phyloP scores from a whole-genome alignment of 2,888 invertebrate genomes.

The Gastrophysa polygoni region DNA sequence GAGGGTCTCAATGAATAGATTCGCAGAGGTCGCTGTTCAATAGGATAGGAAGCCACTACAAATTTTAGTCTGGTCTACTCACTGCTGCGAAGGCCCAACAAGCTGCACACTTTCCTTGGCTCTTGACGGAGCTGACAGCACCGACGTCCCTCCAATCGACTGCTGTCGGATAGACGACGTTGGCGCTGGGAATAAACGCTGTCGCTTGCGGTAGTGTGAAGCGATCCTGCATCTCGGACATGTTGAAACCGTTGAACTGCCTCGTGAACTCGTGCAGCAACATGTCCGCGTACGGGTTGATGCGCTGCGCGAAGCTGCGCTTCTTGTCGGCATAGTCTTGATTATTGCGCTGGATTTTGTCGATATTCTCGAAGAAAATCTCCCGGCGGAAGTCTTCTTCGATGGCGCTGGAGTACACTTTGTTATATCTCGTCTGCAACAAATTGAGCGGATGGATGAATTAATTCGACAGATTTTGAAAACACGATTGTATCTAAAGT shows the following conservation, averaged over 20 bases:
- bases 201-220: slow-evolving; percentile 37
- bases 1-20: too few relatives aligned
- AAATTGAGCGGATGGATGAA: too few relatives aligned
- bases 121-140: slow-evolving; percentile 53
- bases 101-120: slow-evolving; percentile 52
- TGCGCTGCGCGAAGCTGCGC: slow-evolving; percentile 48
- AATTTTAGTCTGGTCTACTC: too few relatives aligned
- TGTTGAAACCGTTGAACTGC: slow-evolving; percentile 53
- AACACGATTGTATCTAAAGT: too few relatives aligned
- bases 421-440: slow-evolving; percentile 45
- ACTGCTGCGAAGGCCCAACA: slow-evolving; percentile 58
- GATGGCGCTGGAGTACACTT: slow-evolving; percentile 48
- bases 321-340: slow-evolving; percentile 47
- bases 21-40: too few relatives aligned
- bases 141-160: slow-evolving; percentile 56
- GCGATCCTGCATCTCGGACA: slow-evolving; percentile 31
- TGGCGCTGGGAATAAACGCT: slow-evolving; percentile 51
- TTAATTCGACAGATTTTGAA: too few relatives aligned
- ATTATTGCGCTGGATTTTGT: slow-evolving; percentile 52
- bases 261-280: slow-evolving; percentile 54
- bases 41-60: too few relatives aligned
- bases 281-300: slow-evolving; percentile 54
- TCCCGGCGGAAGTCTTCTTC: slow-evolving; percentile 51
- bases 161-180: slow-evolving; percentile 49
- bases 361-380: slow-evolving; percentile 54